Conservation (phyloP, 2,113 vertebrate genomes). For the Odontesthes bonariensis region DNA sequence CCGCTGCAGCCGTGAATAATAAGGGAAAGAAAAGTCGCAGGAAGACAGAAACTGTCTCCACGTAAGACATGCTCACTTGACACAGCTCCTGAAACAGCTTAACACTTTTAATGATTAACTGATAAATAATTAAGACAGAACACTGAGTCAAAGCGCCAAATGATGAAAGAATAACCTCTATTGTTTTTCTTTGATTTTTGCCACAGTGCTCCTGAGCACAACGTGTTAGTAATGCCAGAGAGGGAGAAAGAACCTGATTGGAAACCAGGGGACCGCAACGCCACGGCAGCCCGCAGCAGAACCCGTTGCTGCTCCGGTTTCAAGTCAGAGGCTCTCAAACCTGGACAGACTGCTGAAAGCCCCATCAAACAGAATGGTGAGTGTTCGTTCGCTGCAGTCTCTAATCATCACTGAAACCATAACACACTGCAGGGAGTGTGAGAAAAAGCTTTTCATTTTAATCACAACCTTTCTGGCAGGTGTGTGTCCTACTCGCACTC, state of each 20-base stretch:
- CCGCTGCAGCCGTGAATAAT: conserved; percentile 81
- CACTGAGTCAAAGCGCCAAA: background rate
- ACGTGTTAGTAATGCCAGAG: conserved; percentile 79
- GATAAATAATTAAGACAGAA: background rate
- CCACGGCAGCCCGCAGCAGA: conserved; percentile 72
- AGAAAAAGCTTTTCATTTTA: background rate
- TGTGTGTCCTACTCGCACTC: conserved; percentile 68
- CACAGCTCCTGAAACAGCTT: too few species aligned
- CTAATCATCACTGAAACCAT: background rate
- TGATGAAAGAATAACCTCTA: background rate
- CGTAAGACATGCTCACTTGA: conserved; percentile 50
- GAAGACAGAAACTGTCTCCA: conserved; percentile 78
- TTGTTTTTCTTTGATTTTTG: background rate
- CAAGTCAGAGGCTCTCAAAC: conserved; percentile 81
- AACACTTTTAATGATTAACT: too few species aligned
- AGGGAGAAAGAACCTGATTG: conserved; percentile 85
- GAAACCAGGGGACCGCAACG: conserved; percentile 74
- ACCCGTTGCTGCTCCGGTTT: conserved; percentile 81
- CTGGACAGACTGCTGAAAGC: conserved; percentile 58
- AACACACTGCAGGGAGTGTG: too few species aligned
- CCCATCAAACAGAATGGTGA: conserved; percentile 80
- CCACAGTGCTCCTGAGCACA: conserved; percentile 87
- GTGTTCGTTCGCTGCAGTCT: background rate
- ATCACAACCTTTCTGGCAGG: conserved; percentile 51
- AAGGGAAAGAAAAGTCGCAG: conserved; percentile 93